Evolutionary conservation across 2,888 invertebrate genomes (phyloP).

Genomic region (Sisyra terminalis): DNA sequence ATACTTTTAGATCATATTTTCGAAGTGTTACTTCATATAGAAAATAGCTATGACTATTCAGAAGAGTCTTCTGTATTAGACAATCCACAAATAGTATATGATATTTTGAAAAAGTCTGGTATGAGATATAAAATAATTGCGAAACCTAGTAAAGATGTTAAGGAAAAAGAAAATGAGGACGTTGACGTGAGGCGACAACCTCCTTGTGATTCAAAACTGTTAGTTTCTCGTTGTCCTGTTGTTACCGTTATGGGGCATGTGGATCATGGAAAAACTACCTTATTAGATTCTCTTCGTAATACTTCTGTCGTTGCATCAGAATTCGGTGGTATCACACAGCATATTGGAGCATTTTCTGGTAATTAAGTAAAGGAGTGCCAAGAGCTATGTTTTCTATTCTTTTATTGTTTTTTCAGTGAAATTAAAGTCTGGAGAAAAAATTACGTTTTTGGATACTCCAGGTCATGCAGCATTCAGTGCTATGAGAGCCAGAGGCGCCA

Average conservation of each 20-base stretch:
- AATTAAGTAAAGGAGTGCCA: too few relatives aligned
- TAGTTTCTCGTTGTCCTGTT: constrained; percentile 72
- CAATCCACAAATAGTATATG: constrained; percentile 44
- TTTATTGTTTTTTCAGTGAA: constrained; percentile 31
- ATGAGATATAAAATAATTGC: constrained; percentile 38
- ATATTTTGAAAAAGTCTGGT: constrained; percentile 52
- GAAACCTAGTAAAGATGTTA: constrained; percentile 25
- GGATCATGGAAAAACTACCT: constrained; percentile 97
- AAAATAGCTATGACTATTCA: constrained; percentile 37
- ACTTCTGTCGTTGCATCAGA: constrained; percentile 79
- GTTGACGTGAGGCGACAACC: constrained; percentile 39
- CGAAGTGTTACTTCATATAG: constrained; percentile 47
- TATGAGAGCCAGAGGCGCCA: constrained; percentile 90
- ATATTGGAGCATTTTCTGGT: constrained; percentile 94
- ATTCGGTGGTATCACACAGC: constrained; percentile 98
- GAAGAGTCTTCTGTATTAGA: constrained; percentile 39
- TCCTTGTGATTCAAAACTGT: constrained; percentile 42
- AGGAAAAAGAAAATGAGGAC: constrained; percentile 22
- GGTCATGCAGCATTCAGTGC: constrained; percentile 95
- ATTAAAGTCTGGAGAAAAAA: constrained; percentile 48
- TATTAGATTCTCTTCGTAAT: constrained; percentile 75
- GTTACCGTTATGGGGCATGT: constrained; percentile 99
- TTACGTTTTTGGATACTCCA: constrained; percentile 96
- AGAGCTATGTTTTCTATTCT: too few relatives aligned
- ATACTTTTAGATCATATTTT: constrained; percentile 46